Evolutionary conservation across 37 sponge, comb jelly and placozoan genomes (phyloP), one percentile per base, ranked within the genome.

Genomic region (Haliclona indistincta): DNA sequence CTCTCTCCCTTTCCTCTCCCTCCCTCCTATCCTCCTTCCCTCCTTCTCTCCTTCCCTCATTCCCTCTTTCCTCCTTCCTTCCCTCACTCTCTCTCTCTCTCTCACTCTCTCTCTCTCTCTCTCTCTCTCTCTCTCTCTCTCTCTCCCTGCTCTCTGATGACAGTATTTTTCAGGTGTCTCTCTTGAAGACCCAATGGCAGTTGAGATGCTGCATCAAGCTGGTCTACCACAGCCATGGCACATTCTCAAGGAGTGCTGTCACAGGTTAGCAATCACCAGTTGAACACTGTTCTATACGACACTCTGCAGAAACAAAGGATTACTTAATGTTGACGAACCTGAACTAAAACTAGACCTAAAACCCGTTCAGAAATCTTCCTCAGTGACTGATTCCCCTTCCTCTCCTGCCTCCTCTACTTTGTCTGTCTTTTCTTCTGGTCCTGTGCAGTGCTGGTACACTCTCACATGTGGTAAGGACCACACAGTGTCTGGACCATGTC

Each of bases 141-240:
- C 26, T 28, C 26, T 2, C 35, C 30, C 30, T 32, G 30, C 54
- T 51, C 36, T 29, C 19, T 33, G n/a, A n/a, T 25, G 6, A 25
- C 64, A 85, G 79, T 72, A 78, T 11, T 72, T 85, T 19, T 73
- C 71, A 20, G 35, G 38, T 5, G 49, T 85, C 52, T 35, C 68
- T 49, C 19, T 85, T 49, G 86, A 85, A 22, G 86, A 85, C 56
- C 56, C 64, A 1, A 61, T 64, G 34, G 73, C 68, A 19, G 36
- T 51, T 25, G 34, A 29, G 33, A 63, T 78, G 65, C 56, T 78
- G 38, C 42, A 38, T 44, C 67, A 71, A 38, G 78, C 66, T 61
- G 86, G 86, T 6, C 44, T 85, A 17, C 86, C 86, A 0, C 40
- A 52, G 17, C 86, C 86, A 40, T 85, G 71, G 68, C 66, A 78